Base-by-base conservation (phyloP, 1,140 invertebrate genomes). In the Anoplophora glabripennis region DNA sequence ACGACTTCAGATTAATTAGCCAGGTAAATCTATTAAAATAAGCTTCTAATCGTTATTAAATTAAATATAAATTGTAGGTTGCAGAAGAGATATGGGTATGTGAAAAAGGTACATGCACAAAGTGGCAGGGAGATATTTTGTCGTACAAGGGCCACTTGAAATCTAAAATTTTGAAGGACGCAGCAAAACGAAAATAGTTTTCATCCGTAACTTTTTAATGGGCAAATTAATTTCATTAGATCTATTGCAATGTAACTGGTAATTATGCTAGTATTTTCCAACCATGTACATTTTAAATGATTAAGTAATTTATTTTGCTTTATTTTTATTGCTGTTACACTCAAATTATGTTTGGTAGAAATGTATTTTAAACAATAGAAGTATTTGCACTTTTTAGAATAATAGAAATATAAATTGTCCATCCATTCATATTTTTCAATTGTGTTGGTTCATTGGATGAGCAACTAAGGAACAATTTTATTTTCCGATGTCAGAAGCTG, bases 51-150 rank as follows among this genome's bases (percentile, higher is more conserved):
- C 18, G 8, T 10, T 18, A 17, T 44, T 34, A 35, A 21, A 38
- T 49, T 49, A 4, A n/a, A 41, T 40, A 36, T 21, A 14, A 12
- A 33, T 12, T 41, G 7, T 71, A 98, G 94, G 96, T 99, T 18
- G 96, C 96, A 14, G 89, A 99, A 79, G 95, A 98, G 78, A 99
- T 99, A 76, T 99, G 96, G 96, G 89, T 99, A 12, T 99, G 98
- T 77, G 96, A 99, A 74, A 93, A 99, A 66, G 89, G 90, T 66
- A 91, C 88, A 7, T 89, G 97, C 10, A 99, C 94, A 2, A 98
- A 98, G 78, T 99, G 97, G 95, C 84, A 93, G 61, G 93, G 94
- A 18, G 92, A 90, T 66, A 99, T 99, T 79, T 84, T 94, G 65
- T 85, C 88, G 44, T 99, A 99, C 81, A 99, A 99, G 78, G 89